Evolutionary conservation across 2,113 vertebrate species (phyloP).

Genomic region (Saimiri boliviensis): DNA sequence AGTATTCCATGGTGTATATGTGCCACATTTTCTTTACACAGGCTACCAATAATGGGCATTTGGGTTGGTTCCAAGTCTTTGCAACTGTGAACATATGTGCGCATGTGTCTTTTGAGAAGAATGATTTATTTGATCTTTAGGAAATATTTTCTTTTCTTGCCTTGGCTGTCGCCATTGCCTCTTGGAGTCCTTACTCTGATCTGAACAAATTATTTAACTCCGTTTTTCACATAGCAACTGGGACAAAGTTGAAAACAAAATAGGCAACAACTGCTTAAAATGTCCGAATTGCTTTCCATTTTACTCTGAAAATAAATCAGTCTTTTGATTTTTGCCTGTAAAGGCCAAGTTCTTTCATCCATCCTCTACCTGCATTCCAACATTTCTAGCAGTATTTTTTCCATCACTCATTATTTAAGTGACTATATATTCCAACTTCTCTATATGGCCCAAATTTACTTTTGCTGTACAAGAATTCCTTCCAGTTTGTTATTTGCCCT

Average conservation of each 20-base stretch:
- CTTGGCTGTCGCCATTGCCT: neutral
- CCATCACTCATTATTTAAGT: neutral
- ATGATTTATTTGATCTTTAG: neutral
- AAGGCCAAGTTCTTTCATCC: neutral
- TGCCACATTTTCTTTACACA: too few relatives aligned
- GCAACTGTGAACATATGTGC: too few relatives aligned
- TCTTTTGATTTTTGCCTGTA: neutral
- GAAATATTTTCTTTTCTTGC: neutral
- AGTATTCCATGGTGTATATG: too few relatives aligned
- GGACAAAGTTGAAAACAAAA: neutral
- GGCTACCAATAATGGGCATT: too few relatives aligned
- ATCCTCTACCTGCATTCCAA: neutral
- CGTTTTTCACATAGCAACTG: neutral
- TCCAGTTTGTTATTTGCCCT: neutral
- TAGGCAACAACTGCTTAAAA: neutral
- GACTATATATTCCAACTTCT: neutral
- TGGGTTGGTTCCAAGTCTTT: too few relatives aligned
- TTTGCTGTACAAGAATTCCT: neutral
- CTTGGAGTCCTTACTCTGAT: neutral
- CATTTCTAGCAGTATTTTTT: neutral
- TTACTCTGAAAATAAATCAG: neutral
- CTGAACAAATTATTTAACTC: neutral
- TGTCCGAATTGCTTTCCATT: slow-evolving; percentile 6
- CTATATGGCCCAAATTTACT: neutral
- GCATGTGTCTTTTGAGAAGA: too few relatives aligned